Base-by-base conservation (phyloP, 1,140 invertebrate species). In the Eurosta solidaginis region DNA sequence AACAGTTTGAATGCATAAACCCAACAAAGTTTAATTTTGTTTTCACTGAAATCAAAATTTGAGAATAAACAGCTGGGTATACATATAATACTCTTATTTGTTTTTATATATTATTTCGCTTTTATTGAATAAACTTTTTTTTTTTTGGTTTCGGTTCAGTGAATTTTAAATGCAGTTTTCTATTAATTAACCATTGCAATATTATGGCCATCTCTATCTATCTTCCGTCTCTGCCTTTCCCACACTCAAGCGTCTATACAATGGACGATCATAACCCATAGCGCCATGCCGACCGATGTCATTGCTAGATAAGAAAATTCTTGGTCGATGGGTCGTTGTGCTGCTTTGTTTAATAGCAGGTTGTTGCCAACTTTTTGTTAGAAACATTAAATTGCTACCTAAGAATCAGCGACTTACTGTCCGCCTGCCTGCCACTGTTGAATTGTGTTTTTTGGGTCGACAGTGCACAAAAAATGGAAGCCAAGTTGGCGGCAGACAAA, bases 301-400 rank as follows among this genome's bases (percentile, higher is more conserved):
- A 68, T 36, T 40, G 59, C 59, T 27, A 36, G 59, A 68, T 68
- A 68, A 68, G 59, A 27, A 40, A 20, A 33, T 33, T 29, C 33
- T 40, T 7, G 59, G 14, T 68, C 40, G 12, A n/a, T n/a, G 33
- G 33, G 33, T 22, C 7, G 33, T n/a, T n/a, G n/a, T n/a, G n/a
- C n/a, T n/a, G n/a, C n/a, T n/a, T n/a, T n/a, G n/a, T 68, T 68
- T 42, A 33, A 68, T 68, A 29, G 59, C 59, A 68, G 59, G 59
- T 68, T 68, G 33, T 68, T 68, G 29, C 33, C 59, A 68, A 68
- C 59, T 68, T 68, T 68, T 68, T 33, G 59, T 33, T 36, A 68
- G 59, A 68, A 68, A 68, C 36, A 68, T 33, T 68, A 42, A 68
- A 20, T 42, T 40, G 59, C 59, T 68, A 59, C 54, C 54, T 59